Evolutionary conservation across 1,140 invertebrate genomes (phyloP).

Genomic region (Phymastichus coffea): DNA sequence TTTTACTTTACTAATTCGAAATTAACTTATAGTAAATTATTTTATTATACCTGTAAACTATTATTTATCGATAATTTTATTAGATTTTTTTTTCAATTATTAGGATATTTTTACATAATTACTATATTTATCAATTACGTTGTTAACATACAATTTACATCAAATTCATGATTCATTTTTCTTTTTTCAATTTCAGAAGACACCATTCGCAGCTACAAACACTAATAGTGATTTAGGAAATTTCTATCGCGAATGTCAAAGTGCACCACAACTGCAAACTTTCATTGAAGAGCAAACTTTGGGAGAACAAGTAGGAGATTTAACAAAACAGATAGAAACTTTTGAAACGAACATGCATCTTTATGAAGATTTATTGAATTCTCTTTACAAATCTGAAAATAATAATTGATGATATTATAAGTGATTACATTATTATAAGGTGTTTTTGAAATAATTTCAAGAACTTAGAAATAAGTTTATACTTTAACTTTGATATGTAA

Average conservation of each 20-base stretch:
- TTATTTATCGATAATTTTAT: too few relatives aligned
- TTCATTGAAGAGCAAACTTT: slow-evolving; percentile 63
- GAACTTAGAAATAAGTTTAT: too few relatives aligned
- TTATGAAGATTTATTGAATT: slow-evolving; percentile 72
- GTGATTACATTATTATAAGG: too few relatives aligned
- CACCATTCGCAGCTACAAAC: slow-evolving; percentile 61
- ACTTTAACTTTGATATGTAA: too few relatives aligned
- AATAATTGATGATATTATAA: slow-evolving; percentile 51
- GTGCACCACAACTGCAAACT: slow-evolving; percentile 69
- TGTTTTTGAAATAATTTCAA: too few relatives aligned
- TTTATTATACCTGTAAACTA: too few relatives aligned
- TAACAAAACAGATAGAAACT: slow-evolving; percentile 70
- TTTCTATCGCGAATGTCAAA: slow-evolving; percentile 79
- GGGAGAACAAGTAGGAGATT: slow-evolving; percentile 65
- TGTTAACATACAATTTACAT: too few relatives aligned
- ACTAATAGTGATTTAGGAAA: slow-evolving; percentile 69
- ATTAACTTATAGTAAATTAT: too few relatives aligned
- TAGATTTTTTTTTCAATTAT: too few relatives aligned
- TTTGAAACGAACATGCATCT: slow-evolving; percentile 74
- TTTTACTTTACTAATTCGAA: too few relatives aligned
- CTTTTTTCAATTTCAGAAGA: slow-evolving; percentile 56
- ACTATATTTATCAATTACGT: too few relatives aligned
- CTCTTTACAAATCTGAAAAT: slow-evolving; percentile 62
- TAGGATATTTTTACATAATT: too few relatives aligned
- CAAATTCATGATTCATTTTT: slow-evolving; percentile 10